Base-by-base conservation (phyloP, 2,113 vertebrate species). In the Zosterops hypoxanthus region DNA sequence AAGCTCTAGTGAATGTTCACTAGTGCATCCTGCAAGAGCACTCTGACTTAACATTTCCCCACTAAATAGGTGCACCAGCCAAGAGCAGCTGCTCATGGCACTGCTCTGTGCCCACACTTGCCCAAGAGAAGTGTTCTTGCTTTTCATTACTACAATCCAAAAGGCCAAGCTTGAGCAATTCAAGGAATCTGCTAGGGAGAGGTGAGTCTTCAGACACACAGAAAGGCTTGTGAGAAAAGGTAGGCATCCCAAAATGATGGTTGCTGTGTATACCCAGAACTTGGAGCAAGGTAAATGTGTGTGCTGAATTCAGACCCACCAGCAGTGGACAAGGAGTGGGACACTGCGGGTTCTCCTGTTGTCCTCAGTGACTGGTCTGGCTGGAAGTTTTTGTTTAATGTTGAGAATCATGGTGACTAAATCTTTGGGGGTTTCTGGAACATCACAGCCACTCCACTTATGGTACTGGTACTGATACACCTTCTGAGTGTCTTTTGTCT, bases 381-480 rank as follows among this genome's bases (percentile, higher is more conserved):
- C 4, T 84, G 97, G 94, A 59, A 98, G 21, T 29, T 97, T 98
- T 57, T 97, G 79, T 94, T 98, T 99, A 24, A 99, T 94, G 29
- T 63, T 95, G 90, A 95, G 97, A 57, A 99, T 98, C 98, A 99
- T 98, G 66, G 97, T 96, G 19, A 98, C 89, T 72, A 99, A 91
- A 11, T 98, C 98, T 61, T 97, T 97, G 50, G 98, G 92, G 20
- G 96, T 98, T 94, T 98, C 96, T 1, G 99, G 99, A 76, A 99
- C 90, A 46, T 96, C 96, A 22, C 69, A 84, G n/a, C n/a, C 84
- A 21, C 11, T 94, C 99, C 99, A 99, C 36, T 98, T 98, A 41
- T 97, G 91, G 91, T 98, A 99, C 53, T 99, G 99, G 95, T 98
- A 99, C 76, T 99, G 99, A 87, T 97, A 98, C 55, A 99, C 97